phyloP scores from a whole-genome alignment of 2,113 vertebrate genomes.

The Lepus europaeus region DNA sequence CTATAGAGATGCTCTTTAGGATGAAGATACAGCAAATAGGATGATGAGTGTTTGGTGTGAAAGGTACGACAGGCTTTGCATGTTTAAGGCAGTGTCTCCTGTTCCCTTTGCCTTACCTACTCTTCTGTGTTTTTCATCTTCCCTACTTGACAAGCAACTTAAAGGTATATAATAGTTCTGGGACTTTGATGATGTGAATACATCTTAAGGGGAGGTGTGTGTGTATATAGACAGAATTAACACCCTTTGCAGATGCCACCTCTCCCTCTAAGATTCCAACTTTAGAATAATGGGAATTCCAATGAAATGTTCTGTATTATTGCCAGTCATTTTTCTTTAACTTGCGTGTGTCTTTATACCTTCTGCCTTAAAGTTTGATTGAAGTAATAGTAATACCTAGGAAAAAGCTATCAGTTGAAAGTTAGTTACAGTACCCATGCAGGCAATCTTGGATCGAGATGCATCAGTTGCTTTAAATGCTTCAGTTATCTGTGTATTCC shows the following conservation, averaged over 20 bases:
- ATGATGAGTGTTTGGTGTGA: neutral
- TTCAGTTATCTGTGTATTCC: neutral
- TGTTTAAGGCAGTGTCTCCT: neutral
- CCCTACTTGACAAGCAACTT: neutral
- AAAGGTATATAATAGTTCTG: neutral
- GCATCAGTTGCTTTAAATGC: slow-evolving; percentile 19
- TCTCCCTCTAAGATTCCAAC: neutral
- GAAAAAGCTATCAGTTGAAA: neutral
- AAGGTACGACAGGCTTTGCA: neutral
- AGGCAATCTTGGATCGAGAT: neutral
- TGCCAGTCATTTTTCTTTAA: neutral
- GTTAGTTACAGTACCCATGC: slow-evolving; percentile 34
- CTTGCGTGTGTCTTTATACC: neutral
- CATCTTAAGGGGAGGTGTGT: neutral
- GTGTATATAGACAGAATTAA: neutral
- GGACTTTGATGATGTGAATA: neutral
- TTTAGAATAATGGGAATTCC: neutral
- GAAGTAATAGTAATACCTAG: neutral
- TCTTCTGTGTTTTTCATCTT: neutral
- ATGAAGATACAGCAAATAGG: neutral
- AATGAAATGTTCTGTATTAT: neutral
- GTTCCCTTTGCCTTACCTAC: neutral
- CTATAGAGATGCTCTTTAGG: neutral
- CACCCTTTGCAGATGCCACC: neutral
- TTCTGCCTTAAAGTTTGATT: slow-evolving; percentile 19